phyloP scores from a whole-genome alignment of 2,888 invertebrate species.

The Leucozona laternaria region DNA sequence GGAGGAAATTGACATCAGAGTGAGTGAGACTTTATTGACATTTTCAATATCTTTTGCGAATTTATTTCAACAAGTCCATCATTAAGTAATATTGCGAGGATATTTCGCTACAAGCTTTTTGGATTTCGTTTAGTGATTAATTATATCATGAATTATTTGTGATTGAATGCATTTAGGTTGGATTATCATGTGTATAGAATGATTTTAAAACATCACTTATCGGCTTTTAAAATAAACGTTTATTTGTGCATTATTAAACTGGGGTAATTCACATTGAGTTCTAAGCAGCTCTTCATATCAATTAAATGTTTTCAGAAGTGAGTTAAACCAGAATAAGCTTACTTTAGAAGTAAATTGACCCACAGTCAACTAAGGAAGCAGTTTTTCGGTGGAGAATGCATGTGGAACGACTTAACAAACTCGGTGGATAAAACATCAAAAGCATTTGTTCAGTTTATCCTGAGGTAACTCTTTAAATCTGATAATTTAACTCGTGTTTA shows the following conservation, averaged over 20 bases:
- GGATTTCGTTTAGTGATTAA: conserved; percentile 6
- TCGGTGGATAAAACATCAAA: too few species aligned
- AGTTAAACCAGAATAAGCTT: too few species aligned
- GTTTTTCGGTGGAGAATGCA: too few species aligned
- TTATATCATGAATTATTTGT: conserved; percentile 10
- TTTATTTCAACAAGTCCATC: conserved; percentile 28
- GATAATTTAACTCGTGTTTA: too few species aligned
- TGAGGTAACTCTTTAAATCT: too few species aligned
- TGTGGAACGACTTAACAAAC: too few species aligned
- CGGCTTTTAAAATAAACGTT: neutral
- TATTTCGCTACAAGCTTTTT: neutral
- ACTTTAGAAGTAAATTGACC: too few species aligned
- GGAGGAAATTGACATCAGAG: neutral
- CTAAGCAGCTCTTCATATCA: too few species aligned
- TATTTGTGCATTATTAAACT: neutral
- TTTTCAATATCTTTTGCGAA: conserved; percentile 18
- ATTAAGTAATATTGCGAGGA: neutral
- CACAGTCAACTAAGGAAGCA: too few species aligned
- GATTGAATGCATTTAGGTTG: neutral
- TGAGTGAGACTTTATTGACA: conserved; percentile 32
- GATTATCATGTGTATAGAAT: neutral
- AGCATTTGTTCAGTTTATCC: too few species aligned
- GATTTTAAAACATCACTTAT: neutral
- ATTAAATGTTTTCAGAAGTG: too few species aligned
- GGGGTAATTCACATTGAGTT: too few species aligned